Evolutionary conservation across 35 echinoderm and acorn worm genomes (phyloP), one percentile per base, ranked within the genome.

Genomic region (Stichopus chloronotus): DNA sequence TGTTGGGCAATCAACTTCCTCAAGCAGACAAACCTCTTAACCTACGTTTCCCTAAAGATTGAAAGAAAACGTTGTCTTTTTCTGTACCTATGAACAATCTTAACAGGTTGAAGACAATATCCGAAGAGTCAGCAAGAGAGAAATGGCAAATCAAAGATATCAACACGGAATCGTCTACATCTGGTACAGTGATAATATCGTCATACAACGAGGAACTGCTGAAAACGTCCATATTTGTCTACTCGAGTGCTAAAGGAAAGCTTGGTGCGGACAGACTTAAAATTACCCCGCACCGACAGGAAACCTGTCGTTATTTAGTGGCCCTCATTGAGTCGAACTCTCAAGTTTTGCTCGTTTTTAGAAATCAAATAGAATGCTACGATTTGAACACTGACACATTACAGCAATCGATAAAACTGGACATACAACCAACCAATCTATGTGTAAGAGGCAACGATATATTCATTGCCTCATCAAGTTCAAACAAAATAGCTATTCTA

Each of bases 61-160:
- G 30, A 43, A 43, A 43, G 30, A 43, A 43, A 43, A 43, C 30
- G 30, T 43, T 43, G 30, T 43, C 30, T 43, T 43, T 43, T 43
- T 43, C 0, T 43, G 30, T 43, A 43, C 30, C 30, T 43, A 43
- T 43, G 30, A 43, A 43, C 30, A 43, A 19, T n/a, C 6, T 74
- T 74, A n/a, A 20, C 69, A 74, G 69, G 13, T 24, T 74, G 19
- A 74, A 14, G 19, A 19, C 69, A 16, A 74, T 74, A 6, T 74
- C 69, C 6, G 16, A 74, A 0, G 69, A 74, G 13, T 74, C 20
- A 21, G 69, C 19, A 14, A 14, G 17, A 74, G 69, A 14, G 6
- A 74, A 74, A 74, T 74, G 69, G 69, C 69, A 74, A n/a, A 74
- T 74, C 69, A 74, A 74, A 16, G 69, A 74, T n/a, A 74, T 74